phyloP scores from a whole-genome alignment of 2,888 invertebrate species.

The Eueremaeus valkanovi region DNA sequence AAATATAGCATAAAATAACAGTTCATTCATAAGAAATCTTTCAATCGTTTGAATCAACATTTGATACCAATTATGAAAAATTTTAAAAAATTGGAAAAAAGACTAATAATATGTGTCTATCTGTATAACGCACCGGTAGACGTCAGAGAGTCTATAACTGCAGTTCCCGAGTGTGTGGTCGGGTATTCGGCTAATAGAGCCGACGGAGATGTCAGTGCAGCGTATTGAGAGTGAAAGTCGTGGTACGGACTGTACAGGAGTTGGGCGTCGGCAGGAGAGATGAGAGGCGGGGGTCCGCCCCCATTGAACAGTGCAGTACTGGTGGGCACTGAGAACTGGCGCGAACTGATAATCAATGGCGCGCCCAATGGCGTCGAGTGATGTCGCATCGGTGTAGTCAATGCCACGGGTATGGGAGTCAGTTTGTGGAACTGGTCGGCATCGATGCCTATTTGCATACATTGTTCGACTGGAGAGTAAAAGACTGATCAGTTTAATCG shows the following conservation, averaged over 20 bases:
- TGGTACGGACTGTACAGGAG: slow-evolving; percentile 76
- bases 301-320: slow-evolving; percentile 63
- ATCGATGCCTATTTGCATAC: slow-evolving; percentile 41
- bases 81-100: neutral
- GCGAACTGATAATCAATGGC: slow-evolving; percentile 83
- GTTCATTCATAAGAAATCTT: neutral
- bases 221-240: slow-evolving; percentile 79
- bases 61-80: neutral
- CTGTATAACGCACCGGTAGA: slow-evolving; percentile 83
- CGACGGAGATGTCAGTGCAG: slow-evolving; percentile 68
- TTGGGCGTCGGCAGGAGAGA: slow-evolving; percentile 66
- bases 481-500: neutral
- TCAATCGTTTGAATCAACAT: too few relatives aligned
- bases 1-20: neutral
- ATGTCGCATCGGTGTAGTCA: slow-evolving; percentile 51
- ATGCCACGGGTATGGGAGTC: slow-evolving; percentile 44
- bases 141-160: slow-evolving; percentile 40
- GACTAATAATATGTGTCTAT: slow-evolving; percentile 27
- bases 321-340: slow-evolving; percentile 72
- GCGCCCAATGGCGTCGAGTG: slow-evolving; percentile 72
- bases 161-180: slow-evolving; percentile 65
- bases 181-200: slow-evolving; percentile 58
- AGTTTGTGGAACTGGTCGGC: slow-evolving; percentile 45
- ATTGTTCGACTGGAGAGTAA: slow-evolving; percentile 16
- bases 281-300: slow-evolving; percentile 60